Conservation (phyloP, 1,140 invertebrate species). For the Druon quercuslanigerum region DNA sequence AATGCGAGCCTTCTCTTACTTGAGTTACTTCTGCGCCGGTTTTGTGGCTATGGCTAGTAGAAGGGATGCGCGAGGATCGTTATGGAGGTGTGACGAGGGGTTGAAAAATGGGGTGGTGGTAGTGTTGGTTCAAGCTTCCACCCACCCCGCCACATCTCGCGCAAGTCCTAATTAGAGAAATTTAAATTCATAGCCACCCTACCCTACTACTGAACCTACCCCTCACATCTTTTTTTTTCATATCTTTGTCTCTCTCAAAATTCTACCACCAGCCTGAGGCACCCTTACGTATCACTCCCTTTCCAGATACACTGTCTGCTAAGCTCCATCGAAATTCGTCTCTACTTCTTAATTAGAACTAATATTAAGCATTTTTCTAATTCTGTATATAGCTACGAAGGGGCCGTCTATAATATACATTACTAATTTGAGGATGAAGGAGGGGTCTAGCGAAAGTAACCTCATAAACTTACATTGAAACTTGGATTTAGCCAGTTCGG, state of each 20-base stretch:
- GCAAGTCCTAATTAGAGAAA: constrained; percentile 73
- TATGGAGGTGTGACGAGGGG: constrained; percentile 46
- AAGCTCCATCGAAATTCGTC: constrained; percentile 47
- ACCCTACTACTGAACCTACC: constrained; percentile 37
- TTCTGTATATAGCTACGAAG: too few relatives aligned
- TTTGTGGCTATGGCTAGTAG: constrained; percentile 57
- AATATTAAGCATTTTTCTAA: constrained; percentile 39
- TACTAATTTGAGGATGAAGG: too few relatives aligned
- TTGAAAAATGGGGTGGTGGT: constrained; percentile 49
- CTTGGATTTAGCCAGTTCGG: too few relatives aligned
- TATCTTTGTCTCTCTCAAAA: constrained; percentile 38
- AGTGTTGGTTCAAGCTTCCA: constrained; percentile 54
- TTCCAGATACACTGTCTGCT: constrained; percentile 20
- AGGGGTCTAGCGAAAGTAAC: too few relatives aligned
- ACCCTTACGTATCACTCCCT: constrained; percentile 36
- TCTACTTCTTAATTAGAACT: constrained; percentile 52
- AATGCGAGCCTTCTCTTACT: constrained; percentile 62
- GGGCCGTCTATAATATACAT: too few relatives aligned
- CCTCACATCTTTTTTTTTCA: constrained; percentile 47
- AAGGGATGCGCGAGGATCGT: constrained; percentile 52
- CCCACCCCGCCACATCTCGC: constrained; percentile 60
- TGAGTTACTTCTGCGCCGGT: constrained; percentile 63
- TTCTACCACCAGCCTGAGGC: constrained; percentile 30
- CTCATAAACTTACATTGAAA: too few relatives aligned
- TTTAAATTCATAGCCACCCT: constrained; percentile 73